Percentiles rank a stretch among this genome's conserved stretches.
phyloP scores from a whole-genome alignment of 2,888 invertebrate genomes.

The Frankliniella fusca region DNA sequence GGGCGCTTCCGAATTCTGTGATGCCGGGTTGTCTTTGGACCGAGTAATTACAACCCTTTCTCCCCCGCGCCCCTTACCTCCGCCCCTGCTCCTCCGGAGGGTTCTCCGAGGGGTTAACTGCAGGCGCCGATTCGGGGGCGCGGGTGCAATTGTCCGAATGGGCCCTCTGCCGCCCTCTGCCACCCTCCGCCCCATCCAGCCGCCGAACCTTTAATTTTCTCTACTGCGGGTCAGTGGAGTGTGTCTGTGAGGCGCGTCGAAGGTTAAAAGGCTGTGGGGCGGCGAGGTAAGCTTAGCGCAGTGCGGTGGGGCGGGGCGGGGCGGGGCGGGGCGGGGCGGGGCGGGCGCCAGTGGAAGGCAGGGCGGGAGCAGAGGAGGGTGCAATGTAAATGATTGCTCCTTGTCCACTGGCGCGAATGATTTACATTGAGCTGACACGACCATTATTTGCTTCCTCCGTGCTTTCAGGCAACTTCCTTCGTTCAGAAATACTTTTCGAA shows the following conservation, averaged over 20 bases:
- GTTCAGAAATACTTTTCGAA: too few relatives aligned
- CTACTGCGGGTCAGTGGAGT: background rate
- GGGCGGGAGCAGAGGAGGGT: background rate
- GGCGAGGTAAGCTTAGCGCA: background rate
- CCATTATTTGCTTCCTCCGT: too few relatives aligned
- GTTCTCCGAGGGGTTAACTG: background rate
- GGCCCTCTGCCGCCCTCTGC: background rate
- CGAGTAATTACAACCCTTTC: slow-evolving; percentile 13
- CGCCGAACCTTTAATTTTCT: slow-evolving; percentile 18
- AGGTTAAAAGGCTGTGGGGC: too few relatives aligned
- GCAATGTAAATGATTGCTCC: too few relatives aligned
- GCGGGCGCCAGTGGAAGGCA: background rate
- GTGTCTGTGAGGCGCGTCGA: too few relatives aligned
- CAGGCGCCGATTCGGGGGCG: background rate
- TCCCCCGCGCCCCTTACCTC: background rate
- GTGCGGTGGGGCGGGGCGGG: background rate
- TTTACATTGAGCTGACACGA: too few relatives aligned
- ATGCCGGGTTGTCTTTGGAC: background rate
- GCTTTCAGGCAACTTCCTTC: too few relatives aligned
- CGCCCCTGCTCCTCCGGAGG: background rate
- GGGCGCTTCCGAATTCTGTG: slow-evolving; percentile 6
- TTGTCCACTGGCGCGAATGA: too few relatives aligned
- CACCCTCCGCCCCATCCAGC: background rate
- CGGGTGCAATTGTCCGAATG: slow-evolving; percentile 19
- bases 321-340: background rate